phyloP scores from a whole-genome alignment of 2,113 vertebrate genomes.

The Calyptommatus sinebrachiatus region DNA sequence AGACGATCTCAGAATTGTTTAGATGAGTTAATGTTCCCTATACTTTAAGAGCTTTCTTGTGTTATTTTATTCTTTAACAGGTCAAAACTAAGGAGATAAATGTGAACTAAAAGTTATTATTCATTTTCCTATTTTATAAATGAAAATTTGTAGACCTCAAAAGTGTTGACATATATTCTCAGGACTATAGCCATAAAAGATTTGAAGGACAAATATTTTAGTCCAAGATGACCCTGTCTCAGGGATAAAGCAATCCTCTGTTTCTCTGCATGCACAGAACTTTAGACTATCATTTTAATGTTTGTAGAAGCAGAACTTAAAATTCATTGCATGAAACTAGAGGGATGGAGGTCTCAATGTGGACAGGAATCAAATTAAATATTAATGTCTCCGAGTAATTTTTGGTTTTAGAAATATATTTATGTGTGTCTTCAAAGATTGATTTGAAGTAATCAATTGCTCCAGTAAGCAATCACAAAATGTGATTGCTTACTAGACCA shows the following conservation, averaged over 20 bases:
- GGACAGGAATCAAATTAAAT: constrained; percentile 14
- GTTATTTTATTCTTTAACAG: neutral
- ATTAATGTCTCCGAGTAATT: constrained; percentile 6
- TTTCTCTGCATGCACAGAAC: neutral
- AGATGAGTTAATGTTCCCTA: no score
- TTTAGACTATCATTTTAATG: neutral
- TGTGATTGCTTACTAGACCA: no score
- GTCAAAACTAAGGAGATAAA: neutral
- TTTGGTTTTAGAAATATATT: neutral
- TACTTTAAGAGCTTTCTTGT: neutral
- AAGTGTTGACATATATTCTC: neutral
- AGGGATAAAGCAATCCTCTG: neutral
- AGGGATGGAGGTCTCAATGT: neutral
- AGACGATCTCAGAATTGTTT: no score
- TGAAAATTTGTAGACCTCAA: neutral
- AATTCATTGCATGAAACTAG: constrained; percentile 10
- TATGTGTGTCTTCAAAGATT: no score
- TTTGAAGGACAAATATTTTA: neutral
- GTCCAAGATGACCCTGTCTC: neutral
- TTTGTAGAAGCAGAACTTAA: neutral
- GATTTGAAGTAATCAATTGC: no score
- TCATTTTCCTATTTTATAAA: neutral
- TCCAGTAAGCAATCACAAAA: no score
- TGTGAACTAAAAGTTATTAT: neutral
- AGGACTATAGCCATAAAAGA: neutral